Evolutionary conservation across 2,113 vertebrate genomes (phyloP).

Genomic region (Progne subis): DNA sequence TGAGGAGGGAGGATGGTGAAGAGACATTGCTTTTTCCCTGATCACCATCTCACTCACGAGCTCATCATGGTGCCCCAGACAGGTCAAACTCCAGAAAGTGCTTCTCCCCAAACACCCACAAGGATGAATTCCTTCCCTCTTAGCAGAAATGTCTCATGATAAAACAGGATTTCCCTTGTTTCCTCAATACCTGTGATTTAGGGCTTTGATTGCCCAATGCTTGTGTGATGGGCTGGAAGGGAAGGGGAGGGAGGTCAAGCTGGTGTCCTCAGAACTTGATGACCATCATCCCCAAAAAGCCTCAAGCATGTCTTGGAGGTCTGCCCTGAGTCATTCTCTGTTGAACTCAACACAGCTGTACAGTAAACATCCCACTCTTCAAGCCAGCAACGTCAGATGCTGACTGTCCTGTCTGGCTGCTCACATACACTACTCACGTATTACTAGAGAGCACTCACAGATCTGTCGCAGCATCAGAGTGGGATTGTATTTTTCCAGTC

Average conservation of each 20-base stretch:
- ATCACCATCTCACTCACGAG: not conserved
- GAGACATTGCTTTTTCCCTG: not conserved
- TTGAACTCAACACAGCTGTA: not conserved
- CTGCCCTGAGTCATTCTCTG: not conserved
- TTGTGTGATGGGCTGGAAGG: not conserved
- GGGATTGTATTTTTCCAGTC: conserved; percentile 20
- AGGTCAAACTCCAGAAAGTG: not conserved
- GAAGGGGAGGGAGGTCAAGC: not conserved
- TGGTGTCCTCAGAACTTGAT: not conserved
- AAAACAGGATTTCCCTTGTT: not conserved
- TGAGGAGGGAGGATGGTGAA: not conserved
- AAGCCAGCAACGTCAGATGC: not conserved
- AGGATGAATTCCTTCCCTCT: conserved; percentile 9
- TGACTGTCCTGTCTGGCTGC: not conserved
- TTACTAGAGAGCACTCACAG: conserved; percentile 2
- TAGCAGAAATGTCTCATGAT: not conserved
- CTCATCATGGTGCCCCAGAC: not conserved
- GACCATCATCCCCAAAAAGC: conserved; percentile 8
- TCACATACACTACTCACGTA: not conserved
- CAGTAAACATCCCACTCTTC: not conserved
- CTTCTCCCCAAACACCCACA: not conserved
- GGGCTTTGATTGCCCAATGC: conserved; percentile 4
- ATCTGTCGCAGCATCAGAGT: not conserved
- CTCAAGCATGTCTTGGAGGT: not conserved
- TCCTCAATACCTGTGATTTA: conserved; percentile 49